Base-by-base conservation (phyloP, 2,797 vertebrate genomes). In the Sebastiscus albofasciatus region DNA sequence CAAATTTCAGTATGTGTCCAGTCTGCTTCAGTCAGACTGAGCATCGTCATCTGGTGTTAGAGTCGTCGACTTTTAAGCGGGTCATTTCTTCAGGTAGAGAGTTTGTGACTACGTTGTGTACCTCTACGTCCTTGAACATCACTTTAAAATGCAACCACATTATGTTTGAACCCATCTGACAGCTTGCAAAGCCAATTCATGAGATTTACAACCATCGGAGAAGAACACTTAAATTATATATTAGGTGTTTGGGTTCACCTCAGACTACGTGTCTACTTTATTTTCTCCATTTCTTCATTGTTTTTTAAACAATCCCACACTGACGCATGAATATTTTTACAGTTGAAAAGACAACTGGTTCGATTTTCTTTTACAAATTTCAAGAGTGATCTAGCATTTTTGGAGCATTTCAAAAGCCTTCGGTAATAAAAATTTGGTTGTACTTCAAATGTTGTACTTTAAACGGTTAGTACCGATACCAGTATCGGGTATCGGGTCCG, bases 161-260 rank as follows among this genome's bases (percentile, higher is more conserved):
- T 72, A 67, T 52, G 36, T 66, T 61, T 77, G 58, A 77, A 56
- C 24, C 26, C 52, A 36, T 71, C 60, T 67, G 66, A 79, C 69
- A 39, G 52, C 34, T 66, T 34, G 12, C 20, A 33, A 39, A 64
- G 73, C 11, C 16, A 59, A 22, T 75, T 79, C 46, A 77, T 56
- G 33, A 78, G 33, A 67, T 66, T 60, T 65, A 54, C 70, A 80
- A 5, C 70, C 34, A 65, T 7, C 49, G 49, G 24, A 59, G 34
- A 68, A 66, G 62, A 58, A 59, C 5, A 2, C 14, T 68, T 87
- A 49, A 80, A 87, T 86, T 72, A 73, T 54, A 77, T 22, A 87
- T 81, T 46, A 80, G 55, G 33, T 34, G 72, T 9, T 55, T 54
- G 56, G 60, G 77, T 67, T 72, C 62, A 39, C 46, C 26, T 75